Evolutionary conservation across 2,888 invertebrate species (phyloP), one percentile per base, ranked within the genome.

Genomic region (Sphaerophoria rueppellii): DNA sequence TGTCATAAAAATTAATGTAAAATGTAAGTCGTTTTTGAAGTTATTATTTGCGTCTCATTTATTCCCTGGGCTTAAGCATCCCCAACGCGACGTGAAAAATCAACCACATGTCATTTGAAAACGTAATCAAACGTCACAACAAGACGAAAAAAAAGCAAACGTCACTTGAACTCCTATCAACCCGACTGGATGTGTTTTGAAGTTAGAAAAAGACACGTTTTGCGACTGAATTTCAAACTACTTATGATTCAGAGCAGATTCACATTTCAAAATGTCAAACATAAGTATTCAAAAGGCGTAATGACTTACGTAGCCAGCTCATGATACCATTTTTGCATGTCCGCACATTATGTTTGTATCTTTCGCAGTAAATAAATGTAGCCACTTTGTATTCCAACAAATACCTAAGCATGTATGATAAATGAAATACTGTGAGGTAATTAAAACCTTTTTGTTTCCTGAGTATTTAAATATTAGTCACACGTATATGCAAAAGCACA

Each of bases 381-480:
- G 12, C 32, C 60, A 69, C 69, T 82, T 82, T 48, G 69, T 82
- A 82, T 82, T 72, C 78, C 48, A 24, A 50, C 32, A 69, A 57
- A 61, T 35, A 61, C 69, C 43, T 14, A 37, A 40, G 57, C 24
- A 77, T 73, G 61, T 55, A 69, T 46, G 67, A 55, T 46, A 57
- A 72, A 2, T 1, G 14, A 57, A 1, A 0, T 34, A 55, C n/a
- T 0, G n/a, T 54, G 16, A 67, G 32, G 37, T 52, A 80, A 69
- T 73, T 52, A 60, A 77, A 73, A 55, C 37, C 78, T 73, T 69
- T 61, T 69, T 65, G 73, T 70, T 79, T 78, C 74, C 78, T 79
- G 82, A 74, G 73, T 78, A 70, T 78, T 82, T 65, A 74, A 71
- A 74, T 82, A 69, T 58, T 70, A 52, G 67, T 69, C 82, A 78